Conservation (phyloP, 2,888 invertebrate genomes). For the Apeira syringaria region DNA sequence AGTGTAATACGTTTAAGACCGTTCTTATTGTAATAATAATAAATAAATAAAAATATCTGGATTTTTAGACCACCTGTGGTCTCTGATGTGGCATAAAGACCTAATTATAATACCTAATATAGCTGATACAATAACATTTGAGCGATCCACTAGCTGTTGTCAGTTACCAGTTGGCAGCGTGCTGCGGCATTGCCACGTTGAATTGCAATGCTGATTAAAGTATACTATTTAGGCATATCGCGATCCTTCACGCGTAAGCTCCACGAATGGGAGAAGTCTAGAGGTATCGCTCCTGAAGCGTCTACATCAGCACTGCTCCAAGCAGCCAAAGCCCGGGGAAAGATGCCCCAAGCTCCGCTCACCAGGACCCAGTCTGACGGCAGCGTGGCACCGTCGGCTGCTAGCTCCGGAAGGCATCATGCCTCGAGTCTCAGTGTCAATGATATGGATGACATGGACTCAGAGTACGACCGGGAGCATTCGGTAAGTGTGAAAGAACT, state of each 20-base stretch:
- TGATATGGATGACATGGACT: constrained; percentile 86
- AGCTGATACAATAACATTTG: no score
- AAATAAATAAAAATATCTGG: no score
- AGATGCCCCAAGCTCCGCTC: constrained; percentile 67
- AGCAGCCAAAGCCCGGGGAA: constrained; percentile 62
- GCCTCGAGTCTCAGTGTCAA: constrained; percentile 89
- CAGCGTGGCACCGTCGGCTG: constrained; percentile 86
- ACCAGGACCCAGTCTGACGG: constrained; percentile 91
- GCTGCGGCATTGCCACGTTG: no score
- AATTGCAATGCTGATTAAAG: no score
- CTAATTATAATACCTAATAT: no score
- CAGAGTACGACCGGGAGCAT: constrained; percentile 80
- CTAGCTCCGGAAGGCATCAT: constrained; percentile 85
- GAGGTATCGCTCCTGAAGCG: constrained; percentile 92
- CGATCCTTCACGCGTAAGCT: constrained; percentile 94
- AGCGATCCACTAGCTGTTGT: no score
- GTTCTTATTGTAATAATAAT: no score
- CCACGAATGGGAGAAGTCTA: constrained; percentile 96
- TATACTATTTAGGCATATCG: constrained; percentile 86
- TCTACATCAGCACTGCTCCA: constrained; percentile 92
- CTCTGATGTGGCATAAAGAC: no score
- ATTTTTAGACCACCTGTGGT: no score
- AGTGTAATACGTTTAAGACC: no score
- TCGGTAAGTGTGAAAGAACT: constrained; percentile 47
- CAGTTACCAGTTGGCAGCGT: no score